Percentiles rank a stretch among this genome's conserved stretches.
These are phyloP conservation scores for Palloptera scutellata DNA, from an alignment of 2,888 invertebrate genomes.

Conservation along the genomic window DNA sequence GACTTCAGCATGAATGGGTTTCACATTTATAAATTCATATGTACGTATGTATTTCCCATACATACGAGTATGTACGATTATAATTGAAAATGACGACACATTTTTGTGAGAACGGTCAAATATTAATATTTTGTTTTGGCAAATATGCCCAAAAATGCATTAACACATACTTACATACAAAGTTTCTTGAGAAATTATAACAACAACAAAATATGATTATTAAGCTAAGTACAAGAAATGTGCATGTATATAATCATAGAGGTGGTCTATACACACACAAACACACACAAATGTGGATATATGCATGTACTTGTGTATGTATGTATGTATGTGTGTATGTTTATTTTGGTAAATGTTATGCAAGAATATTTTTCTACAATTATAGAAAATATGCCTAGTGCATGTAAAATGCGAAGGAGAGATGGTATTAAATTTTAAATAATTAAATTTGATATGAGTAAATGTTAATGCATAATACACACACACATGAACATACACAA, in stretches of 20 bases:
- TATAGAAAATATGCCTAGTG: neutral
- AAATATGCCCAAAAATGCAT: conserved; percentile 9
- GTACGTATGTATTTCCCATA: too few species aligned
- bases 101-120: too few species aligned
- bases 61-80: too few species aligned
- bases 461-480: neutral
- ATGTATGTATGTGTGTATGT: conserved; percentile 10
- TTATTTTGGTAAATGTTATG: conserved; percentile 1
- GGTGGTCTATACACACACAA: neutral
- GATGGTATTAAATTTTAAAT: conserved; percentile 3
- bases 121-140: neutral
- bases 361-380: neutral
- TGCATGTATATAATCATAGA: conserved; percentile 1
- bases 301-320: conserved; percentile 4
- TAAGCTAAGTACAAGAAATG: conserved; percentile 9
- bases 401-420: neutral
- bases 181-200: too few species aligned
- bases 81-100: too few species aligned
- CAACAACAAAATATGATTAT: neutral
- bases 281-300: neutral
- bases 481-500: conserved; percentile 6
- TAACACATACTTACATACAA: neutral
- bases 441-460: neutral
- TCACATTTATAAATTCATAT: too few species aligned
- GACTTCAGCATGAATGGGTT: too few species aligned